Base-by-base conservation (phyloP, 2,888 invertebrate genomes). In the Lepidochrysops patricia region DNA sequence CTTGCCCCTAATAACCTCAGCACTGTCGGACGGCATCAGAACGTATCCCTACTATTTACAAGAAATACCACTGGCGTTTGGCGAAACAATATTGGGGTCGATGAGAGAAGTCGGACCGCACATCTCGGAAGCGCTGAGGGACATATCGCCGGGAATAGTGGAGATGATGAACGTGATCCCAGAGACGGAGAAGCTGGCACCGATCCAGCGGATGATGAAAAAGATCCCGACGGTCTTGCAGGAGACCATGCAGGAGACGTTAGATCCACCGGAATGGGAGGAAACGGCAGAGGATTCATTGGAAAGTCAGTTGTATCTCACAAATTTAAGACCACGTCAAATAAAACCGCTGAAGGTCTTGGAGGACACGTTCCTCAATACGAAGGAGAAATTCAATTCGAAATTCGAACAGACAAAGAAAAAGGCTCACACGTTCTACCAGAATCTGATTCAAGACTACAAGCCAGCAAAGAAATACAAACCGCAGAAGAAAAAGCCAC, bases 31-130 rank as follows among this genome's bases (percentile, higher is more conserved):
- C 76, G 75, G 79, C 63, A 87, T 89, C 78, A 79, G 87, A 73
- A 76, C 85, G 23, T 87, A 87, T 70, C 89, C 88, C 2, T 82
- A 88, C 61, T 88, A 88, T 72, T 79, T 89, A 61, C 86, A 87
- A 79, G 88, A 89, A 75, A 88, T 89, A 69, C 89, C 89, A 26
- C 68, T 87, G 69, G 87, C 88, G 5, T 72, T 89, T 52, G 81
- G 86, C 63, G 89, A 89, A 68, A 84, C 87, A 0, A 84, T 89
- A 62, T 77, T 86, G 79, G 84, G 86, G 23, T 80, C 88, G 43
- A 79, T 89, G 65, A 80, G 81, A 68, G 88, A 85, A 74, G 81
- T 83, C 15, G 84, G 88, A 1, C 89, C 89, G 9, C 89, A 86
- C 66, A 76, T 89, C 63, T 86, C 89, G 32, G 84, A 77, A 71